A percentile compares a stretch with the other conserved stretches of the same genome.
Conservation (phyloP, 2,113 vertebrate genomes). For the Amphiprion percula region DNA sequence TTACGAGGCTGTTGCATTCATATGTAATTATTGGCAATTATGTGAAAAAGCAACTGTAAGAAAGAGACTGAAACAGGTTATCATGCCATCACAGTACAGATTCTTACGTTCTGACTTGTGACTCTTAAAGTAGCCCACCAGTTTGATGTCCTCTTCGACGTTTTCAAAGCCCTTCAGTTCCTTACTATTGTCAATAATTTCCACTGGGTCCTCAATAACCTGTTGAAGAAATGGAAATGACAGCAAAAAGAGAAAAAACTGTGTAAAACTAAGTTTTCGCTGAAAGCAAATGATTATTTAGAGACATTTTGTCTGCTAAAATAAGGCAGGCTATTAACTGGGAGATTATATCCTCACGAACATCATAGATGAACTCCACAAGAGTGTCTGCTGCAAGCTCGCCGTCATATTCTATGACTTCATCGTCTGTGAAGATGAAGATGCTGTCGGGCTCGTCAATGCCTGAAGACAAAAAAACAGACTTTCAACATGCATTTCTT, state of each 20-base stretch:
- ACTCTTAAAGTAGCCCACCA: slow-evolving; percentile 95
- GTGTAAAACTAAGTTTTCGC: slow-evolving; percentile 4
- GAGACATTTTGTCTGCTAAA: slow-evolving; percentile 28
- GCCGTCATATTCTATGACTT: slow-evolving; percentile 93
- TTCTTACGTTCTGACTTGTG: slow-evolving; percentile 91
- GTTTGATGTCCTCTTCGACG: slow-evolving; percentile 91
- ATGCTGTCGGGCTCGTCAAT: slow-evolving; percentile 90
- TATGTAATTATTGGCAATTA: slow-evolving; percentile 21
- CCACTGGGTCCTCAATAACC: slow-evolving; percentile 90
- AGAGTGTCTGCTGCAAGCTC: slow-evolving; percentile 91
- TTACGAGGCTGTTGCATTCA: slow-evolving; percentile 1
- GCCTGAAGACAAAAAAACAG: slow-evolving; percentile 73
- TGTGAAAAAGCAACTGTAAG: slow-evolving; percentile 29
- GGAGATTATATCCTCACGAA: slow-evolving; percentile 83
- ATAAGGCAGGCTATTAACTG: slow-evolving; percentile 71
- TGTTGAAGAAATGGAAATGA: slow-evolving; percentile 41
- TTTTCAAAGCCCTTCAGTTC: slow-evolving; percentile 91
- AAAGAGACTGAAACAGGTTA: slow-evolving; percentile 37
- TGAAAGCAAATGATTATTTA: slow-evolving; percentile 9
- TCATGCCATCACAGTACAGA: slow-evolving; percentile 71
- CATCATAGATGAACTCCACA: slow-evolving; percentile 93
- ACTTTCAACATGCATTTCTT: background rate
- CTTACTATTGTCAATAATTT: slow-evolving; percentile 89
- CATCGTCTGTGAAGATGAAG: slow-evolving; percentile 91
- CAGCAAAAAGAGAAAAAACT: slow-evolving; percentile 15